phyloP scores from a whole-genome alignment of 2,113 vertebrate species.

The Chaetorhynchus papuensis region DNA sequence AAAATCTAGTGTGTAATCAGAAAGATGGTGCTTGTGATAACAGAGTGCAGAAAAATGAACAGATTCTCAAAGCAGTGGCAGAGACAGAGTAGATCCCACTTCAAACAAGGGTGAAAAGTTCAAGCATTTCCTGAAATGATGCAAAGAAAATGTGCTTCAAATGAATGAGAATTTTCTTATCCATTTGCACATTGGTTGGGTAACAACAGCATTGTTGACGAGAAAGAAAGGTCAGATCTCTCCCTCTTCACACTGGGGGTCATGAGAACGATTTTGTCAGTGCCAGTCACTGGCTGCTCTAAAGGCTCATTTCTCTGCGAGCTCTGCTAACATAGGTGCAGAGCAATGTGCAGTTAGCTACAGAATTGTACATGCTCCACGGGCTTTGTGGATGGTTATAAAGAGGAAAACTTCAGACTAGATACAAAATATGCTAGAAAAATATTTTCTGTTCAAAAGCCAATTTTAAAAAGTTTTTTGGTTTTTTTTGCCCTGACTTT shows the following conservation, averaged over 20 bases:
- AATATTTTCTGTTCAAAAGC: neutral
- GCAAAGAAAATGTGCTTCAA: neutral
- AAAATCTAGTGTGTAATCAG: neutral
- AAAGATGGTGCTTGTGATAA: neutral
- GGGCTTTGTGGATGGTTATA: neutral
- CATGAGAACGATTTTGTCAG: neutral
- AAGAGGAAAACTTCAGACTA: neutral
- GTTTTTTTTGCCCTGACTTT: neutral
- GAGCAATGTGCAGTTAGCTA: neutral
- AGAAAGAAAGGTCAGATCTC: neutral
- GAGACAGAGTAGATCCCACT: neutral
- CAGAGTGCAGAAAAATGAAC: neutral
- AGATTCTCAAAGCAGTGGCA: neutral
- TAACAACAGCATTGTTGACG: neutral
- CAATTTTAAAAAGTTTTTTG: neutral
- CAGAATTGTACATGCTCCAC: neutral
- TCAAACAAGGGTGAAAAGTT: conserved; percentile 42
- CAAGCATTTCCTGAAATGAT: conserved; percentile 22
- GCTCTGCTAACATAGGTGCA: neutral
- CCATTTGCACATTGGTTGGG: neutral
- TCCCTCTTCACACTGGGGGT: neutral
- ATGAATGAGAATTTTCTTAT: neutral
- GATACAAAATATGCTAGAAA: neutral
- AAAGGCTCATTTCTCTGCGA: neutral
- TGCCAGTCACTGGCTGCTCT: neutral